Conservation (phyloP, 2,888 invertebrate genomes). For the Lepas anatifera region DNA sequence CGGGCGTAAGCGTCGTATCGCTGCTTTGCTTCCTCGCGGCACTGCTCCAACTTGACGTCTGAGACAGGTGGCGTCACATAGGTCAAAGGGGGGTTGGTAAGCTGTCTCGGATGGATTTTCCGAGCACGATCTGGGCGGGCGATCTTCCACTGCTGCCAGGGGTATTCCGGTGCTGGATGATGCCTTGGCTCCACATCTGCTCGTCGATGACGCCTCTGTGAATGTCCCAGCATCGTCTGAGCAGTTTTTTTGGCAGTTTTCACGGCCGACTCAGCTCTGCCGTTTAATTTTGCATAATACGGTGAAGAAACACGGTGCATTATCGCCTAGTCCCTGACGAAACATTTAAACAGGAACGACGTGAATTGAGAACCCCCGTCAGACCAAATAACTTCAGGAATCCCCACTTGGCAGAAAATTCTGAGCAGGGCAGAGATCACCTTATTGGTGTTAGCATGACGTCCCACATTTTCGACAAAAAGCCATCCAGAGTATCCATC, state of each 20-base stretch:
- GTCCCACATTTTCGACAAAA: no score
- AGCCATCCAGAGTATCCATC: background rate
- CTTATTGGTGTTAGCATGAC: no score
- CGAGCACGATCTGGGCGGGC: background rate
- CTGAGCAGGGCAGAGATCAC: background rate
- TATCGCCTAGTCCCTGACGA: background rate
- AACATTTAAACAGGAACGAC: background rate
- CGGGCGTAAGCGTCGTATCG: background rate
- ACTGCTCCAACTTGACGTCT: background rate
- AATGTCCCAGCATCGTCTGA: no score
- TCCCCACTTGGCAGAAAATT: background rate
- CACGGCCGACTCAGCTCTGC: no score
- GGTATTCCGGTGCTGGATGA: background rate
- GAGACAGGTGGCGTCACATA: no score
- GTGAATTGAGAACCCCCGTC: background rate
- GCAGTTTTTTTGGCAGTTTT: background rate
- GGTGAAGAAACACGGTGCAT: background rate
- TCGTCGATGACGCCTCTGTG: background rate
- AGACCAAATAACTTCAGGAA: background rate
- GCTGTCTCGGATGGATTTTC: background rate
- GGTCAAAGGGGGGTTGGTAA: background rate
- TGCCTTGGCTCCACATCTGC: background rate
- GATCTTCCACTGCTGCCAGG: background rate
- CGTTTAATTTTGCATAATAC: no score
- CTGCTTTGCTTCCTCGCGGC: no score